A percentile compares a stretch with the other conserved stretches of the same genome.
phyloP scores from a whole-genome alignment of 2,888 invertebrate species.

The Meiosimyza platycephala region DNA sequence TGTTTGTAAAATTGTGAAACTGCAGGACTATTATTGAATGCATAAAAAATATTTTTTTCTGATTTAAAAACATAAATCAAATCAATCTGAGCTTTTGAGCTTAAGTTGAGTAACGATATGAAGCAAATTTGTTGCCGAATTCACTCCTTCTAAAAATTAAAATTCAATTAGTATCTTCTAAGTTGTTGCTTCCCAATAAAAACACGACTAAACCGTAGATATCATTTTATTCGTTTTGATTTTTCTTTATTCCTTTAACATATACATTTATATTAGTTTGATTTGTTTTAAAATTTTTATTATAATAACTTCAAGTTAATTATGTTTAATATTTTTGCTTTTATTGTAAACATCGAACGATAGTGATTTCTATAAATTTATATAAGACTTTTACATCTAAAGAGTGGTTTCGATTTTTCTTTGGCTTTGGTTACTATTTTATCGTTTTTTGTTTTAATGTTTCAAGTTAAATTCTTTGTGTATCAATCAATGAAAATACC shows the following conservation, averaged over 20 bases:
- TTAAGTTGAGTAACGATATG: too few relatives aligned
- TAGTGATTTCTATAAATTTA: constrained; percentile 30
- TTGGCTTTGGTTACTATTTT: constrained; percentile 34
- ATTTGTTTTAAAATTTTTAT: constrained; percentile 6
- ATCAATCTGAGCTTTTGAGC: too few relatives aligned
- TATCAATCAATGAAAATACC: neutral
- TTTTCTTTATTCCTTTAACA: constrained; percentile 33
- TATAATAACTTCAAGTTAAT: too few relatives aligned
- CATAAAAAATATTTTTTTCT: too few relatives aligned
- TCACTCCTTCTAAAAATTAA: too few relatives aligned
- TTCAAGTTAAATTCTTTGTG: constrained; percentile 12
- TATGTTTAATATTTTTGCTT: constrained; percentile 5
- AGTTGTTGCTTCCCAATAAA: neutral
- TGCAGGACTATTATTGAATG: too few relatives aligned
- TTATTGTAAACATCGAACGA: constrained; percentile 31
- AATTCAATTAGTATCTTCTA: too few relatives aligned
- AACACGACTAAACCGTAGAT: neutral
- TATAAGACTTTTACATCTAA: constrained; percentile 31
- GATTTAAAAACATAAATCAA: too few relatives aligned
- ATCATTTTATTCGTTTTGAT: constrained; percentile 21
- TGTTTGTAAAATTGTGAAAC: too few relatives aligned
- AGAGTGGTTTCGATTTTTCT: constrained; percentile 27
- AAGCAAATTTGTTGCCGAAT: too few relatives aligned
- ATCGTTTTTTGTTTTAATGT: neutral
- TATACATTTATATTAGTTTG: constrained; percentile 32